Evolutionary conservation across 1,140 invertebrate genomes (phyloP), one percentile per base, ranked within the genome.

Genomic region (Drosophila equinoxialis): DNA sequence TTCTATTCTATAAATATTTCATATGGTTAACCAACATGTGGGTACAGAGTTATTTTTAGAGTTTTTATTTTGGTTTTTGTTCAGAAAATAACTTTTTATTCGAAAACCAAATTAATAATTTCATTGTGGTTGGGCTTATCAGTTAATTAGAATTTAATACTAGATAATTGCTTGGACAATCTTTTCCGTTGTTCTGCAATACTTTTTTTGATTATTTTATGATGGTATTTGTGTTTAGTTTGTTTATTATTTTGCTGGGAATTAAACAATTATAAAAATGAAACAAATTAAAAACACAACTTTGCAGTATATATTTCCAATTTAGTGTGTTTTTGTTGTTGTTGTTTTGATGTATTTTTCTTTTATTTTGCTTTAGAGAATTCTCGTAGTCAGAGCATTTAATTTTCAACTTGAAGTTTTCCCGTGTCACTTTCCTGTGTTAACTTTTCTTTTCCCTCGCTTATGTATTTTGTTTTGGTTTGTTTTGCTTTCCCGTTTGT

Each of bases 401-500:
- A 30, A 59, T 33, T 1, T 69, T 76, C 60, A 35, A 0, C 51
- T 11, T 58, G 0, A 14, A 35, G 17, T 6, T 13, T 1, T 10
- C 17, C 3, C 33, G 3, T 42, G 6, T 37, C 60, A 42, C 11
- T 41, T 45, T 23, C 17, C 60, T 37, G 60, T 62, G 37, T 62
- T 41, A 62, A 39, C 60, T 70, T 70, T 77, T 42, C 66, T 65
- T 65, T 71, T 57, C 61, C 45, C 39, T 77, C 17, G 45, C 45
- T 51, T 51, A 51, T 65, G 76, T 77, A 61, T 77, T 77, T 77
- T 77, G 73, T 65, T 76, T 51, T 37, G 45, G 48, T 65, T 65
- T 71, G 61, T 61, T 62, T 76, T 37, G 30, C 33, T 37, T 65
- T 70, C 33, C 5, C 61, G 3, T 57, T 77, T 51, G 17, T 51